phyloP scores from a whole-genome alignment of 2,888 invertebrate species.

The Drosophila lacicola region DNA sequence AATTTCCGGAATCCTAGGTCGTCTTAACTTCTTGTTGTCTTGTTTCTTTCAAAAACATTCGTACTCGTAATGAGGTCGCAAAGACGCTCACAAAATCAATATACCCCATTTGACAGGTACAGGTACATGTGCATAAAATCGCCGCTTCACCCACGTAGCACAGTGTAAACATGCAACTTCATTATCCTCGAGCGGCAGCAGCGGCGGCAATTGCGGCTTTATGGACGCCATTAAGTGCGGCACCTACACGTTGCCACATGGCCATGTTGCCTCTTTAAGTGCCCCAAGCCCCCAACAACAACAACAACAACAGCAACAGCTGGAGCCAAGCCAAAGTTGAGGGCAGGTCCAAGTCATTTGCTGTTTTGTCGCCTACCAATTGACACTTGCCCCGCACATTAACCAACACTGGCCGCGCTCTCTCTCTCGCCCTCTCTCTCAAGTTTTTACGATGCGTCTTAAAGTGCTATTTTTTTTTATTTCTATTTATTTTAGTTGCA shows the following conservation, averaged over 20 bases:
- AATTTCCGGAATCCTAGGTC: no score
- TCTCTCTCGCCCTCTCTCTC: neutral
- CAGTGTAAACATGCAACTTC: constrained; percentile 81
- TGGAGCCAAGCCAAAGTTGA: constrained; percentile 24
- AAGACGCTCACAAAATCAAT: no score
- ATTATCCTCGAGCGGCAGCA: constrained; percentile 65
- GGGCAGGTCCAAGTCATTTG: constrained; percentile 56
- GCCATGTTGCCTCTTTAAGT: constrained; percentile 40
- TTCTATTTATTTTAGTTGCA: constrained; percentile 11
- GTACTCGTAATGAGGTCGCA: no score
- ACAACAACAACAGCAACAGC: constrained; percentile 1
- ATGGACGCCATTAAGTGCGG: constrained; percentile 74
- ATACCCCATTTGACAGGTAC: neutral
- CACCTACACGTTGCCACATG: constrained; percentile 66
- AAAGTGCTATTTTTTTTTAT: constrained; percentile 31
- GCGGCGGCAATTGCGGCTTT: constrained; percentile 45
- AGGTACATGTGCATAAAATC: neutral
- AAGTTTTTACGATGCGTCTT: constrained; percentile 42
- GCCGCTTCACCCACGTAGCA: constrained; percentile 69
- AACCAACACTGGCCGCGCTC: constrained; percentile 45
- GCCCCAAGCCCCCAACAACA: constrained; percentile 33
- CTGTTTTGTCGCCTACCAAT: constrained; percentile 67
- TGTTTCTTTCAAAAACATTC: no score
- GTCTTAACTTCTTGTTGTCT: no score
- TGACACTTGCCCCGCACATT: constrained; percentile 59